Evolutionary conservation across 2,888 invertebrate species (phyloP), one percentile per base, ranked within the genome.

Genomic region (Drosophila barbarae): DNA sequence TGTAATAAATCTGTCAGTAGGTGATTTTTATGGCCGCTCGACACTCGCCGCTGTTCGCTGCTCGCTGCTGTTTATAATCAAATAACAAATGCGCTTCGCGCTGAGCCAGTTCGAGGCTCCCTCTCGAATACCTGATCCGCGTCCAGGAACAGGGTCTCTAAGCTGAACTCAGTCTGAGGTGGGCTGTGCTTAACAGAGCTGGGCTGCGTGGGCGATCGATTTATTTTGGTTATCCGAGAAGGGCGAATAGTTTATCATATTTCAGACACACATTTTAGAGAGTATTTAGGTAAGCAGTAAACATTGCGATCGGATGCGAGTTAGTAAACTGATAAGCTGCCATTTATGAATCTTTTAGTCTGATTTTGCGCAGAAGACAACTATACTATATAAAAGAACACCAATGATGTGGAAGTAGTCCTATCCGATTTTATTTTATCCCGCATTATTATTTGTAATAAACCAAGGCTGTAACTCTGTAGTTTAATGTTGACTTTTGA

Each of bases 1-100:
- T 78, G 87, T 86, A 87, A 86, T 87, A 87, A 87, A 86, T 86
- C 86, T 86, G 87, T 86, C 87, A 87, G 77, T 84, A 85, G 84
- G 84, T 87, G 87, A 87, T 83, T 81, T 81, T 81, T 81, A 81
- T 81, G 77, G 81, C 70, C 76, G 76, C 80, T 81, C 84, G 72
- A 83, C 85, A 77, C 74, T 76, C 69, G 67, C 72, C 79, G 74
- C 42, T 35, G 61, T 53, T 60, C 79, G 74, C 42, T 35, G 61
- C 52, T 68, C 55, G 71, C 85, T 79, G 80, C 81, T 84, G 79
- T 78, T 79, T 79, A 79, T 79, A 79, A 79, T 79, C 79, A 79
- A 79, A 79, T 79, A 79, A 79, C 82, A 79, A 79, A 79, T 82
- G 85, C 85, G 76, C 85, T 82, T 64, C 79, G 69, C 77, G 73